These are phyloP conservation scores for Heliconius cydno DNA, from an alignment of 2,888 invertebrate species.

Conservation along the genomic window DNA sequence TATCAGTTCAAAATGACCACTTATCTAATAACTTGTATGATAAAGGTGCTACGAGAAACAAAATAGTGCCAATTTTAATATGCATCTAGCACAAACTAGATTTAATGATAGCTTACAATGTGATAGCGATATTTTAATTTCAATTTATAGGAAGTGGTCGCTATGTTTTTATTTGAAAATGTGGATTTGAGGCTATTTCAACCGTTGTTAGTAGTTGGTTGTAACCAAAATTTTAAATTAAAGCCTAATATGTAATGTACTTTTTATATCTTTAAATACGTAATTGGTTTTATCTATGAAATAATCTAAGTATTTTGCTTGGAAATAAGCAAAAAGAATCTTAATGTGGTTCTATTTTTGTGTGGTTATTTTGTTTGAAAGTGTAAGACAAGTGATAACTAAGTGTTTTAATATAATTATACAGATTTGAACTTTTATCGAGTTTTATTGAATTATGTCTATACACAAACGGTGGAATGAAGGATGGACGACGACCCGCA, in stretches of 20 bases:
- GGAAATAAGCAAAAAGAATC: background rate
- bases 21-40: constrained; percentile 33
- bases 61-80: constrained; percentile 64
- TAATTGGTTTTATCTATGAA: constrained; percentile 3
- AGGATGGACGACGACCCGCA: no score
- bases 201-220: background rate
- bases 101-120: constrained; percentile 8
- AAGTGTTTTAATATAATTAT: constrained; percentile 63
- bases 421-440: constrained; percentile 56
- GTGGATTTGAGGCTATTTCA: background rate
- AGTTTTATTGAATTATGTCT: constrained; percentile 41
- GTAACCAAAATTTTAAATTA: background rate
- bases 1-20: constrained; percentile 18
- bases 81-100: constrained; percentile 47
- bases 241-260: background rate
- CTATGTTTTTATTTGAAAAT: constrained; percentile 6
- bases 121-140: background rate
- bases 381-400: constrained; percentile 44
- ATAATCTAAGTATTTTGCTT: background rate
- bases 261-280: background rate
- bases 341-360: constrained; percentile 17
- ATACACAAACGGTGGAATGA: background rate
- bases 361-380: constrained; percentile 43
- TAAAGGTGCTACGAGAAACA: constrained; percentile 62
- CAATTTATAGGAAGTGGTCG: background rate